Conservation (phyloP, 37 sponge, comb jelly and placozoan genomes). For the Tethya wilhelma region DNA sequence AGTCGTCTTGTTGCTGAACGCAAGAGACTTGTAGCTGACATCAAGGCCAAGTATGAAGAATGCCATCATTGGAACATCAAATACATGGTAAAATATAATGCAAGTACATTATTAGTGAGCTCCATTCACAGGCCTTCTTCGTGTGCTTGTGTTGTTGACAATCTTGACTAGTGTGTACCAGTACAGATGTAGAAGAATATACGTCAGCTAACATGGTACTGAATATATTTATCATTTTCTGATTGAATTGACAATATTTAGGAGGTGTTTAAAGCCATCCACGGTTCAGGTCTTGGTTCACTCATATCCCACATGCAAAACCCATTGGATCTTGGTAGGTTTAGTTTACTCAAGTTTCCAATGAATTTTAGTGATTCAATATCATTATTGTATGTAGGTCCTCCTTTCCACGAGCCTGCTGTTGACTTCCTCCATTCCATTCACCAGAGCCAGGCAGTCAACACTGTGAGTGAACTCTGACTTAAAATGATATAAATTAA, state of each 20-base stretch:
- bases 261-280: constrained; percentile 46
- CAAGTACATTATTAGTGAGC: neutral
- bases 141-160: neutral
- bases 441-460: constrained; percentile 68
- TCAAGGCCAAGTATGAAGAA: constrained; percentile 43
- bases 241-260: neutral
- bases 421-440: constrained; percentile 71
- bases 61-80: constrained; percentile 61
- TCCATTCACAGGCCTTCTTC: no score
- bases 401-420: constrained; percentile 76
- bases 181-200: neutral
- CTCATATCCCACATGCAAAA: constrained; percentile 49
- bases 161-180: neutral
- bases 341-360: neutral
- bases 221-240: neutral
- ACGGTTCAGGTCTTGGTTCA: constrained; percentile 40
- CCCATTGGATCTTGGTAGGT: constrained; percentile 60
- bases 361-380: neutral
- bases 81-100: constrained; percentile 52
- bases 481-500: no score
- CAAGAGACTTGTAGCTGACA: constrained; percentile 37
- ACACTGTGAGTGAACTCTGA: constrained; percentile 74
- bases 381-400: no score
- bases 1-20: constrained; percentile 54
- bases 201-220: neutral